Evolutionary conservation across 2,888 invertebrate species (phyloP).

Genomic region (Chelonus formosanus): DNA sequence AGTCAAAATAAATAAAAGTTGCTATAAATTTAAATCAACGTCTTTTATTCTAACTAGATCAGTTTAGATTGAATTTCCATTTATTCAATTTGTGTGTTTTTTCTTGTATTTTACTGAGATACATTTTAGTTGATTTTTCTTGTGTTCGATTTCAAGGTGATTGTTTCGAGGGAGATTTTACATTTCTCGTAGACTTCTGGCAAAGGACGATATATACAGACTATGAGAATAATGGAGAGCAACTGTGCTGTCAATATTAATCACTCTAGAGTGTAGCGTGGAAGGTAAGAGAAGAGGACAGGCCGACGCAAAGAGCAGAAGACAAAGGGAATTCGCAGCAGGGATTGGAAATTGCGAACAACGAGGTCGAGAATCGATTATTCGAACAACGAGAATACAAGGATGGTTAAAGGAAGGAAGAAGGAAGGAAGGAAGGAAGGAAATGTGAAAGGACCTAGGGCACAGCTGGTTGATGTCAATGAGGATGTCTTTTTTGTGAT

Average conservation of each 20-base stretch:
- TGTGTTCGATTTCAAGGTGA: too few relatives aligned
- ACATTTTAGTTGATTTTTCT: too few relatives aligned
- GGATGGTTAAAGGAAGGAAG: conserved; percentile 10
- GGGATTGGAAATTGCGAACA: conserved; percentile 24
- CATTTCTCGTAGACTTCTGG: neutral
- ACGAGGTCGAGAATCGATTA: conserved; percentile 34
- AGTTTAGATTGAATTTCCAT: neutral
- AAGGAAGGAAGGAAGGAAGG: conserved; percentile 30
- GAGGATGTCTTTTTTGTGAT: conserved; percentile 31
- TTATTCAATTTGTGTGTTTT: too few relatives aligned
- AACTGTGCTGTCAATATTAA: conserved; percentile 24
- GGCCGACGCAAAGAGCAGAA: conserved; percentile 4
- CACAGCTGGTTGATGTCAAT: conserved; percentile 35
- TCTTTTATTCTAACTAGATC: conserved; percentile 1
- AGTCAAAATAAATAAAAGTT: too few relatives aligned
- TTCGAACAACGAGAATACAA: conserved; percentile 25
- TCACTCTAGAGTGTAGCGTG: conserved; percentile 15
- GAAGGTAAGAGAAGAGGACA: conserved; percentile 28
- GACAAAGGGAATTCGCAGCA: neutral
- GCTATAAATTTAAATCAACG: neutral
- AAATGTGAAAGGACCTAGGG: conserved; percentile 28
- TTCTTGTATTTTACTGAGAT: too few relatives aligned
- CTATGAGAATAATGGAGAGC: conserved; percentile 4
- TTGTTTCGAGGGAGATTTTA: neutral
- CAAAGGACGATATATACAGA: neutral